phyloP scores from a whole-genome alignment of 2,888 invertebrate species.

The Pristionchus fissidentatus region DNA sequence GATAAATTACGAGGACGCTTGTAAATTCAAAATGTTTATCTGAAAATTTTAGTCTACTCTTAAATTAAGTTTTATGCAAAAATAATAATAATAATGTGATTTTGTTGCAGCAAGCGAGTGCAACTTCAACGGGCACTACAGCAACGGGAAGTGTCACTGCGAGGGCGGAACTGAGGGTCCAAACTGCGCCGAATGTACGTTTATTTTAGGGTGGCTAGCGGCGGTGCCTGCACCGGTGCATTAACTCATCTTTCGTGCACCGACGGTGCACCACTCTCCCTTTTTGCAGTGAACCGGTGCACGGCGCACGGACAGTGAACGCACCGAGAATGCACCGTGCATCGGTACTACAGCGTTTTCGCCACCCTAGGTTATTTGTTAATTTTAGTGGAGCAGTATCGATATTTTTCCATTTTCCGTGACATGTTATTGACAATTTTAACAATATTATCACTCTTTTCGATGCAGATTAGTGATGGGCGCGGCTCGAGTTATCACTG shows the following conservation, averaged over 20 bases:
- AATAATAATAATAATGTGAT: background rate
- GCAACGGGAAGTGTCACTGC: background rate
- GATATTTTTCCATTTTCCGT: too few species aligned
- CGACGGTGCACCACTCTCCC: background rate
- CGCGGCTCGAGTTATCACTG: too few species aligned
- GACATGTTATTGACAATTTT: too few species aligned
- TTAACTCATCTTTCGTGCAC: background rate
- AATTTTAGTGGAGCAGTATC: too few species aligned
- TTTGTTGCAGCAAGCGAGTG: background rate
- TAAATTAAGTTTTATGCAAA: background rate
- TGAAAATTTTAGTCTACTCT: background rate
- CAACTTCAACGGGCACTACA: background rate
- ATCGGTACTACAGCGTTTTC: too few species aligned
- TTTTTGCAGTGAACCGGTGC: background rate
- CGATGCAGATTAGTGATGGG: too few species aligned
- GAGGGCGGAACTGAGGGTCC: background rate
- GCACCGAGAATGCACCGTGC: background rate
- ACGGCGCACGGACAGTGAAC: too few species aligned
- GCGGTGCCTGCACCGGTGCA: too few species aligned
- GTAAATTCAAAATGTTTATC: background rate
- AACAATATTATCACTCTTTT: too few species aligned
- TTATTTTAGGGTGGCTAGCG: too few species aligned
- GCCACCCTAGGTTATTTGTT: background rate
- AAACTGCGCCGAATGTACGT: background rate
- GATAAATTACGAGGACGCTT: too few species aligned